Conservation (phyloP, 2,113 vertebrate genomes). For the Casuarius casuarius region DNA sequence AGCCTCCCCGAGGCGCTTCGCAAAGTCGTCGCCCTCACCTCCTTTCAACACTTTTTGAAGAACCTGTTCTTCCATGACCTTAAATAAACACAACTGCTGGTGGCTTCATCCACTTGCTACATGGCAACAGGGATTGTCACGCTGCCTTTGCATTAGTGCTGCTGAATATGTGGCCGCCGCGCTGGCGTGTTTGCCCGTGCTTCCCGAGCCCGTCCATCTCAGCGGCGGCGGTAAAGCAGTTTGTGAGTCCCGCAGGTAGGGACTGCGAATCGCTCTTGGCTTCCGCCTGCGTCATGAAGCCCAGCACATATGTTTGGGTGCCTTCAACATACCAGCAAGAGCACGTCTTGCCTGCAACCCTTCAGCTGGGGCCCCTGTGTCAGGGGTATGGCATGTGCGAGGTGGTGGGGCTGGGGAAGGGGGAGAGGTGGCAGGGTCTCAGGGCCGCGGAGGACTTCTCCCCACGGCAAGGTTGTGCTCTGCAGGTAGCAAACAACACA, state of each 20-base stretch:
- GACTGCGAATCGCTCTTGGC: rapidly evolving
- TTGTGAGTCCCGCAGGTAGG: background rate
- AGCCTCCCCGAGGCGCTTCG: background rate
- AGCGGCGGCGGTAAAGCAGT: rapidly evolving
- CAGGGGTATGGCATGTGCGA: background rate
- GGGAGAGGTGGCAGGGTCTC: too few species aligned
- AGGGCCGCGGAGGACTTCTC: background rate
- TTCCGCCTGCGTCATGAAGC: background rate
- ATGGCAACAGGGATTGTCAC: rapidly evolving
- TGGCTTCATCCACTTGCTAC: background rate
- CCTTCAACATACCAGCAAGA: background rate
- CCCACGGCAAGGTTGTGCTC: rapidly evolving
- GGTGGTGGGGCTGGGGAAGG: background rate
- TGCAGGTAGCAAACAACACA: background rate
- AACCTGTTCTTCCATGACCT: background rate
- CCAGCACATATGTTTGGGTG: rapidly evolving
- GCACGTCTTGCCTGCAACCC: background rate
- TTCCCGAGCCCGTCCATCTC: background rate
- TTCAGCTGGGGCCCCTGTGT: background rate
- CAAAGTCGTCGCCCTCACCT: background rate
- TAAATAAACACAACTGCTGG: background rate
- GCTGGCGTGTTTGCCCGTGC: rapidly evolving
- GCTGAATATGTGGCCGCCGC: background rate
- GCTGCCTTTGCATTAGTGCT: background rate
- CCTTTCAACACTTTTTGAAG: background rate